These are phyloP conservation scores for Nibea albiflora DNA, from an alignment of 2,113 vertebrate species.

Conservation along the genomic window DNA sequence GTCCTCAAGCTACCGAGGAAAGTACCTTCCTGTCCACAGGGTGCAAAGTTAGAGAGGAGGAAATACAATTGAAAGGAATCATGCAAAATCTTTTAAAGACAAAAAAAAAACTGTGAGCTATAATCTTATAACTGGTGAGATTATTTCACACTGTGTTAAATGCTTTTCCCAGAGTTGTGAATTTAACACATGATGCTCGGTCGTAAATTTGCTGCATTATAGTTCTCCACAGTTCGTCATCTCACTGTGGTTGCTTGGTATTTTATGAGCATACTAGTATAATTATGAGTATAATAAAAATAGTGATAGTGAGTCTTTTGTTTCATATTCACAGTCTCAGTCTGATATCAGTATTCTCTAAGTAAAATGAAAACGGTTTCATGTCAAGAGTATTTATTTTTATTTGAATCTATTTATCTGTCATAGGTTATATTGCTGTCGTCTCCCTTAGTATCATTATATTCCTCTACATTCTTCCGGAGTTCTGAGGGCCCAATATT, in stretches of 20 bases:
- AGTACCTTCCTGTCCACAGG: neutral
- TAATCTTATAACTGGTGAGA: neutral
- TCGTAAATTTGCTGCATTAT: no score
- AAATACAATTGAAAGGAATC: neutral
- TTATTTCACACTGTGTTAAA: neutral
- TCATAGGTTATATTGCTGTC: no score
- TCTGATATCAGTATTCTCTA: no score
- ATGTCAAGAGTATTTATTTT: no score
- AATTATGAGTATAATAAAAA: no score
- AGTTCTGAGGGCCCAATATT: no score
- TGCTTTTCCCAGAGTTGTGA: neutral
- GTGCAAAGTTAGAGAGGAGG: neutral
- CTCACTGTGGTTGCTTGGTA: neutral
- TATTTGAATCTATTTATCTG: no score
- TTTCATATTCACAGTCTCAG: no score
- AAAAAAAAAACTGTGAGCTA: neutral
- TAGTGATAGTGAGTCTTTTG: no score
- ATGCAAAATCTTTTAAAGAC: neutral
- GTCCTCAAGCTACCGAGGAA: neutral
- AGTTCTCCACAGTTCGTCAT: neutral
- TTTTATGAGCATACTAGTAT: neutral
- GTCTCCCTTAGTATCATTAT: no score
- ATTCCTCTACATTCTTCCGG: no score
- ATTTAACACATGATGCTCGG: neutral
- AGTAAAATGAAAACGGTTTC: no score